Percentiles rank a stretch among this genome's conserved stretches.
Evolutionary conservation across 2,797 vertebrate species (phyloP).

Genomic region (Melanotaenia parkinsoni): DNA sequence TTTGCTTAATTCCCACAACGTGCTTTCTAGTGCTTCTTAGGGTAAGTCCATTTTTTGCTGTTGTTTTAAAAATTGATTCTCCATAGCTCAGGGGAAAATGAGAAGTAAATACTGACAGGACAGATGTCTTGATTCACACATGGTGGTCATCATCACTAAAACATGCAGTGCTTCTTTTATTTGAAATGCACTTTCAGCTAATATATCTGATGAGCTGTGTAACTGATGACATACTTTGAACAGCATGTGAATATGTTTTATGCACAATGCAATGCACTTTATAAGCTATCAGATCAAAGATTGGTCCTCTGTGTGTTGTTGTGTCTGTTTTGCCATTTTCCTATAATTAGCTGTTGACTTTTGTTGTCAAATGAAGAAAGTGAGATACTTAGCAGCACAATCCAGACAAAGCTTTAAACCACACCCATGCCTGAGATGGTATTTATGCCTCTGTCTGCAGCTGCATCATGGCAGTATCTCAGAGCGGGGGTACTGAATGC

Average conservation of each 20-base stretch:
- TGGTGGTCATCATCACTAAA: neutral
- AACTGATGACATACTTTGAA: neutral
- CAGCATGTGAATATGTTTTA: neutral
- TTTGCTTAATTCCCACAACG: constrained; percentile 62
- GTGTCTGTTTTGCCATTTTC: neutral
- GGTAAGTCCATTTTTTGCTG: constrained; percentile 46
- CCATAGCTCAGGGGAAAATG: constrained; percentile 19
- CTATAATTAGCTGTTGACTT: neutral
- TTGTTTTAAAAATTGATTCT: constrained; percentile 42
- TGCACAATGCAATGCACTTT: neutral
- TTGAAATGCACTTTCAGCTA: neutral
- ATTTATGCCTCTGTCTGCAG: constrained; percentile 42
- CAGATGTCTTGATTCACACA: constrained; percentile 25
- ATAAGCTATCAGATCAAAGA: neutral
- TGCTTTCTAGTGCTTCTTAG: constrained; percentile 45
- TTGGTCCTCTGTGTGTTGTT: neutral
- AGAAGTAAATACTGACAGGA: constrained; percentile 19
- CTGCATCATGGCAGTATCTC: constrained; percentile 56
- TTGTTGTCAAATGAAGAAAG: neutral
- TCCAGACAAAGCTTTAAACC: constrained; percentile 13
- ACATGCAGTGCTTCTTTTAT: neutral
- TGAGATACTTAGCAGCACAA: constrained; percentile 9
- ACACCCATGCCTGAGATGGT: constrained; percentile 10
- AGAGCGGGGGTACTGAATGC: constrained; percentile 62
- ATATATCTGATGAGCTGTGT: neutral